Evolutionary conservation across 2,797 vertebrate genomes (phyloP), one percentile per base, ranked within the genome.

Genomic region (Scolopax bukidnonensis): DNA sequence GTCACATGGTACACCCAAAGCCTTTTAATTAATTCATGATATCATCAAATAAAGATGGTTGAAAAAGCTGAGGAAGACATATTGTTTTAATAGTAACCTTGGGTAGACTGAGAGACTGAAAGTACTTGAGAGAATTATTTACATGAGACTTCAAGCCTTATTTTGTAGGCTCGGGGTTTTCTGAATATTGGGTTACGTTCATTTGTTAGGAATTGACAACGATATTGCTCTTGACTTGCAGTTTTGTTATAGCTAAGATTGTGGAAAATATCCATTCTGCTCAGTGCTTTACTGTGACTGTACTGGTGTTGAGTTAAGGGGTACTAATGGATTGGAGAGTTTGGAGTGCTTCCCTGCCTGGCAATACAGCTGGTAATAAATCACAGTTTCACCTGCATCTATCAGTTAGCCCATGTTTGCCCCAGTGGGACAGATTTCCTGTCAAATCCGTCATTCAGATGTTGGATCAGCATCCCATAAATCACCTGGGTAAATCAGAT

Each of bases 401-500:
- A 56, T 92, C 87, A 93, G 78, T 73, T 38, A 30, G 54, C 45
- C 68, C 57, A 50, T 59, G 25, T 84, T 93, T 96, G 51, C 76
- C 69, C 57, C 73, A 73, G 57, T 51, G 76, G 50, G 70, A 96
- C 69, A 86, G 56, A 97, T 96, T 92, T 90, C 78, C 73, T 96
- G 63, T 91, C 95, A 82, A 61, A 87, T 73, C 77, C 64, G 77
- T 84, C 84, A 86, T 65, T 93, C 77, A 88, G 56, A 32, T 77
- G 21, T 76, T 94, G 90, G 84, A 92, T 92, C 77, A 73, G 74
- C 74, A 87, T 59, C 89, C 78, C 73, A 90, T 93, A 84, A 80
- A 94, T 97, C 96, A 97, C 70, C 43, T 80, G 83, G 45, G 56
- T 79, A 97, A 97, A 97, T 94, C 75, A 87, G 84, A 92, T 81